Percentiles rank a stretch among this genome's conserved stretches.
phyloP scores from a whole-genome alignment of 2,113 vertebrate genomes.

The Spilogale gracilis region DNA sequence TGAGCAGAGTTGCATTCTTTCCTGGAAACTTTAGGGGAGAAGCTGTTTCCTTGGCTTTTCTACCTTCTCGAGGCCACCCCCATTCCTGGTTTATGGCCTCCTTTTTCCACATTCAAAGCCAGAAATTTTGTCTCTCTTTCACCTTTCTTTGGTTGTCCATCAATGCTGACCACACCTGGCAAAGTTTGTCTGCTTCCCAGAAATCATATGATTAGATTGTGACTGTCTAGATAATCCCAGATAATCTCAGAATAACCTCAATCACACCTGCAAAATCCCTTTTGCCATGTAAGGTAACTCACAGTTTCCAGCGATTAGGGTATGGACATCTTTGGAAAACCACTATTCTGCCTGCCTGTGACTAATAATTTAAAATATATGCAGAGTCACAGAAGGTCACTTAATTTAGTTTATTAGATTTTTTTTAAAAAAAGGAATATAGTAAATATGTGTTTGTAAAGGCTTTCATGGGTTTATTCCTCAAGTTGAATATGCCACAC shows the following conservation, averaged over 20 bases:
- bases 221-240: neutral
- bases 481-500: neutral
- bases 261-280: neutral
- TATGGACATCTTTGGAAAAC: neutral
- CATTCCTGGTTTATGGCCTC: neutral
- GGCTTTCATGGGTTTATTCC: neutral
- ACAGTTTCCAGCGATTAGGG: neutral
- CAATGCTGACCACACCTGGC: neutral
- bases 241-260: neutral
- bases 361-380: neutral
- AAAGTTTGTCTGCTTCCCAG: neutral
- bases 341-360: neutral
- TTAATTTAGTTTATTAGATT: neutral
- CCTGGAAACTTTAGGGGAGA: neutral
- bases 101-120: neutral
- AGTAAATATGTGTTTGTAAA: neutral
- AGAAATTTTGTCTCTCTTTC: neutral
- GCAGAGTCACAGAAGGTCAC: neutral
- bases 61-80: neutral
- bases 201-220: neutral
- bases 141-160: neutral
- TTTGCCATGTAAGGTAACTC: neutral
- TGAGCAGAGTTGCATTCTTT: neutral
- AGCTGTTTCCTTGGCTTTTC: neutral
- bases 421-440: neutral